These are phyloP conservation scores for Corbicula japonica DNA, from an alignment of 2,888 invertebrate genomes.

Conservation along the genomic window DNA sequence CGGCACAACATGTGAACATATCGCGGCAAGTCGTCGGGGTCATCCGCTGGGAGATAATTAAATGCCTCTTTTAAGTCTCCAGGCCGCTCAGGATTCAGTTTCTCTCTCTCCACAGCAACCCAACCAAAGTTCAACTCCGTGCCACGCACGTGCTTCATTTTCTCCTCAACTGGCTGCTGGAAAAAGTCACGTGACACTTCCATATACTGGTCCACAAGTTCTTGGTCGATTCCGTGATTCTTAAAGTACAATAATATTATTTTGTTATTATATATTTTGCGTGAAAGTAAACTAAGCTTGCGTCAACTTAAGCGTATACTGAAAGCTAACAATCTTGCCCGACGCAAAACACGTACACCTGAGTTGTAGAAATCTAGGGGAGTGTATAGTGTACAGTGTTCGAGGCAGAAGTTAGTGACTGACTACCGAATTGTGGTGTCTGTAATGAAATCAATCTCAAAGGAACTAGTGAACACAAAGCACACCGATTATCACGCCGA, in stretches of 20 bases:
- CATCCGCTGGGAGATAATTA: constrained; percentile 38
- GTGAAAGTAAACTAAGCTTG: too few relatives aligned
- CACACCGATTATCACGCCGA: too few relatives aligned
- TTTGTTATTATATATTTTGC: too few relatives aligned
- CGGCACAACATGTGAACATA: constrained; percentile 17
- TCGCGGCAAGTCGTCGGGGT: constrained; percentile 7
- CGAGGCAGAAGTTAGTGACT: too few relatives aligned
- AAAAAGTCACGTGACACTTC: constrained; percentile 31
- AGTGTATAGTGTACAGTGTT: too few relatives aligned
- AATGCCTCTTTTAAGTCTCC: constrained; percentile 57
- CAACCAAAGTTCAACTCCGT: constrained; percentile 40
- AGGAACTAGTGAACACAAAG: too few relatives aligned
- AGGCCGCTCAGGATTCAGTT: constrained; percentile 43
- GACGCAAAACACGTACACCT: too few relatives aligned
- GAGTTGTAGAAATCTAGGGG: too few relatives aligned
- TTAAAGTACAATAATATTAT: constrained; percentile 39
- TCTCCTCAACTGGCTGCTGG: constrained; percentile 40
- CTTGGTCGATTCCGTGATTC: constrained; percentile 32
- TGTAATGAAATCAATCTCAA: too few relatives aligned
- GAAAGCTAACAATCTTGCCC: too few relatives aligned
- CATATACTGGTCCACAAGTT: constrained; percentile 8
- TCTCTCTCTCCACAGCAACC: constrained; percentile 46
- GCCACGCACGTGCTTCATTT: constrained; percentile 35
- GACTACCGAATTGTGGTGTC: too few relatives aligned
- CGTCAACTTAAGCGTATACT: too few relatives aligned